Evolutionary conservation across 2,888 invertebrate species (phyloP).

Genomic region (Clivina fossor): DNA sequence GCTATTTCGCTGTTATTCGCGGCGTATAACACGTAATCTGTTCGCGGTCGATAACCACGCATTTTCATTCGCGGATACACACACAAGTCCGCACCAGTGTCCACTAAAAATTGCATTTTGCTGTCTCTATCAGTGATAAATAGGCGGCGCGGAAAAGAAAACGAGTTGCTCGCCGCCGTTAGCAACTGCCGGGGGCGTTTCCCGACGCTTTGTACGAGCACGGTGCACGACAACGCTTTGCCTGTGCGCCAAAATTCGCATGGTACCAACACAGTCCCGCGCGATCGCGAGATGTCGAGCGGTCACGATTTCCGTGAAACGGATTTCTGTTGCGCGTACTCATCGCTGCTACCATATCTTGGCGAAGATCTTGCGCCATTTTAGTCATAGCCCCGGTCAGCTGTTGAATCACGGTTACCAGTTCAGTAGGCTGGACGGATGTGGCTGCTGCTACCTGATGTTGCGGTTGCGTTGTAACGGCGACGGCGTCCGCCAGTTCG

Average conservation of each 20-base stretch:
- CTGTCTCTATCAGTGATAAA: conserved; percentile 34
- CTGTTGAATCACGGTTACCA: not conserved
- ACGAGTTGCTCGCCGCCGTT: conserved; percentile 42
- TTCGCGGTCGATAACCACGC: conserved; percentile 34
- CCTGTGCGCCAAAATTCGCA: not conserved
- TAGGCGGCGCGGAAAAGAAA: conserved; percentile 39
- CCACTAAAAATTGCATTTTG: not conserved
- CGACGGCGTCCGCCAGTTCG: too few relatives aligned
- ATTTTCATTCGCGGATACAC: conserved; percentile 37
- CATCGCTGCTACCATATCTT: not conserved
- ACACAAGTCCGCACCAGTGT: not conserved
- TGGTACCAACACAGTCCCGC: conserved; percentile 10
- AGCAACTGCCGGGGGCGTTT: conserved; percentile 37
- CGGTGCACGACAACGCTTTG: not conserved
- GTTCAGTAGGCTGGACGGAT: not conserved
- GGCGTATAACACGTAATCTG: conserved; percentile 43
- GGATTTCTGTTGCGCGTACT: too few relatives aligned
- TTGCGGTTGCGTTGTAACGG: too few relatives aligned
- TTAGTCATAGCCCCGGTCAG: not conserved
- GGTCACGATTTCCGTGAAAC: too few relatives aligned
- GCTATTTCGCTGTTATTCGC: conserved; percentile 45
- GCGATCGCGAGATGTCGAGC: not conserved
- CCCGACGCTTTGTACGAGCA: not conserved
- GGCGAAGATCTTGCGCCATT: not conserved
- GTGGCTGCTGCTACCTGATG: too few relatives aligned